Percentiles rank a stretch among this genome's conserved stretches.
Conservation (phyloP, 2,797 vertebrate genomes). For the Cryptoprocta ferox region DNA sequence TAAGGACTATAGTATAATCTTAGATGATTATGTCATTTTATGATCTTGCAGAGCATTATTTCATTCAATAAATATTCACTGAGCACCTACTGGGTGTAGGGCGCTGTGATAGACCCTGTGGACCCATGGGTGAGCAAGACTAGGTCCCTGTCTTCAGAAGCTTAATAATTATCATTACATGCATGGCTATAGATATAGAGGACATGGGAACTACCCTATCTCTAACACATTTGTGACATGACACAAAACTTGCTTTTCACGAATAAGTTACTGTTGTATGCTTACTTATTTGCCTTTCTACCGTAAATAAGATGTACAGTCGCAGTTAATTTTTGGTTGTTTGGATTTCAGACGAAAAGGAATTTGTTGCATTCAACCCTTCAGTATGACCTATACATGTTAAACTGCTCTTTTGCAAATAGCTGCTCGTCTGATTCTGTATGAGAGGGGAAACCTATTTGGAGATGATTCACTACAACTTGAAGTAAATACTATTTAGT, state of each 20-base stretch:
- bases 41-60: slow-evolving; percentile 31
- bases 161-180: slow-evolving; percentile 9
- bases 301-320: neutral
- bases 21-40: slow-evolving; percentile 11
- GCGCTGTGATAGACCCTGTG: neutral
- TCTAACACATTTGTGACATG: neutral
- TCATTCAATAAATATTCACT: slow-evolving; percentile 40
- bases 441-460: slow-evolving; percentile 21
- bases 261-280: neutral
- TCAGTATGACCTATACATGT: neutral
- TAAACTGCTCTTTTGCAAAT: slow-evolving; percentile 41
- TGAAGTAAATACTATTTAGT: slow-evolving; percentile 45
- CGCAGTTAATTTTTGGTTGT: slow-evolving; percentile 29
- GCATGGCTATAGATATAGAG: neutral
- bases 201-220: neutral
- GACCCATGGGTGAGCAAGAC: neutral
- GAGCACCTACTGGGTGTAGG: neutral
- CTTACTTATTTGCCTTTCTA: slow-evolving; percentile 19
- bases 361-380: slow-evolving; percentile 30
- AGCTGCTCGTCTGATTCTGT: slow-evolving; percentile 15
- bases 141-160: neutral
- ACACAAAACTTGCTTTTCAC: slow-evolving; percentile 24
- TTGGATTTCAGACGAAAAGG: slow-evolving; percentile 47
- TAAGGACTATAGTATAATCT: neutral
- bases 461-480: slow-evolving; percentile 16